These are phyloP conservation scores for Trigoniulus corallinus DNA, from an alignment of 1,140 invertebrate genomes.

Conservation along the genomic window DNA sequence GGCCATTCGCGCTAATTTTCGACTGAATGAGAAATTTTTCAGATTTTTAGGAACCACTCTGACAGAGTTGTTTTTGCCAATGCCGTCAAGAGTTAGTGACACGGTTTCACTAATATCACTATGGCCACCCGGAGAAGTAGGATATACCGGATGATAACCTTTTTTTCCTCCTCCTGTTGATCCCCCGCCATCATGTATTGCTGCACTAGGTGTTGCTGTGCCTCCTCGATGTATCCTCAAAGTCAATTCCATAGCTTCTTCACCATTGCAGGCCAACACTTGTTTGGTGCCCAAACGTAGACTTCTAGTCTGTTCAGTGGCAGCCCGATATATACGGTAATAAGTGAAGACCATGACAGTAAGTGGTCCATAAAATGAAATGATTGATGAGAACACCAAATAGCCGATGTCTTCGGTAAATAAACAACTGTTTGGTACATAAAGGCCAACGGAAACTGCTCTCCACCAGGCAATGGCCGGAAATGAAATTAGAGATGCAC, in stretches of 20 bases:
- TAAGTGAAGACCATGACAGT: constrained; percentile 98
- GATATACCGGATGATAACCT: neutral
- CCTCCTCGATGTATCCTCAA: constrained; percentile 77
- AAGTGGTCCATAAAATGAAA: constrained; percentile 92
- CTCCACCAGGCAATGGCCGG: constrained; percentile 91
- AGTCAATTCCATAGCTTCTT: constrained; percentile 48
- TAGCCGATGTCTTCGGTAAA: constrained; percentile 86
- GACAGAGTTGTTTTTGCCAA: neutral
- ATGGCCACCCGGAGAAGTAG: too few species aligned
- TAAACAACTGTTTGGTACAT: constrained; percentile 41
- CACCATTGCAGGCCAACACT: constrained; percentile 50
- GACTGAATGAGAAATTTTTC: constrained; percentile 74
- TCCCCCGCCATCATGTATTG: constrained; percentile 16
- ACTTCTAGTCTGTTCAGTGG: constrained; percentile 76
- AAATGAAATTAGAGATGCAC: constrained; percentile 83
- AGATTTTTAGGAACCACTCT: constrained; percentile 19
- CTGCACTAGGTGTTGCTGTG: constrained; percentile 13
- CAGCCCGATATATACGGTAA: constrained; percentile 84
- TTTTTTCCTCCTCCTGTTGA: constrained; percentile 5
- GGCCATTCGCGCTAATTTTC: constrained; percentile 65
- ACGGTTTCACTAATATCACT: too few species aligned
- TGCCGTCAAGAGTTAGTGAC: neutral
- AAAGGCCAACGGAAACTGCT: constrained; percentile 37
- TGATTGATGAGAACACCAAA: constrained; percentile 82
- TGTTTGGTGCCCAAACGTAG: constrained; percentile 47